Evolutionary conservation across 2,113 vertebrate genomes (phyloP).

Genomic region (Meles meles): DNA sequence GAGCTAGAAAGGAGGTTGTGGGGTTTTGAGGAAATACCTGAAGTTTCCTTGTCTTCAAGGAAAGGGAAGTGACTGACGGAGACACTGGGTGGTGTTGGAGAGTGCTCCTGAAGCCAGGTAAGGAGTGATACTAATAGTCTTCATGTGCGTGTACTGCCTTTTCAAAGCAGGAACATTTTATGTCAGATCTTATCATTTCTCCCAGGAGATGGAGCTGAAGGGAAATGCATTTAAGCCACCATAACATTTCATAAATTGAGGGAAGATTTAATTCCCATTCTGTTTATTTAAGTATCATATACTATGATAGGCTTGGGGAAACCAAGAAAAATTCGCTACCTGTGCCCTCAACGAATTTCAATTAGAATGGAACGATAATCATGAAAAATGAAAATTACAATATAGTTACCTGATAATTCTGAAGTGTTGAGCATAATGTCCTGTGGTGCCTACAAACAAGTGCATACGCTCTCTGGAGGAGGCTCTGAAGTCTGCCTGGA

Average conservation of each 20-base stretch:
- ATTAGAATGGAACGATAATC: neutral
- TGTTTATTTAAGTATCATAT: neutral
- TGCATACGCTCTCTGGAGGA: neutral
- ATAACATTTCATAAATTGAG: neutral
- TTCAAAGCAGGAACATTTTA: constrained; percentile 22
- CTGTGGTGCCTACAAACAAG: neutral
- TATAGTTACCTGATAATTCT: neutral
- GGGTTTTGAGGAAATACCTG: neutral
- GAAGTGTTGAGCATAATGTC: neutral
- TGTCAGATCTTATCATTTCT: constrained; percentile 19
- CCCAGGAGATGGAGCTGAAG: neutral
- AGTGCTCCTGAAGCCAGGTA: neutral
- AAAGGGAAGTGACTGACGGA: neutral
- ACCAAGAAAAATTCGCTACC: neutral
- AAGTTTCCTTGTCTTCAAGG: neutral
- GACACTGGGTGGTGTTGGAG: neutral
- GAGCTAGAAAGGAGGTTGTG: neutral
- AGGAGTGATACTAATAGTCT: neutral
- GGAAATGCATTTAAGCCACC: neutral
- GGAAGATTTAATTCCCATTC: neutral
- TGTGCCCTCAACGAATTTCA: neutral
- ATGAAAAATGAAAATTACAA: constrained; percentile 12
- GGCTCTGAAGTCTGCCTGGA: neutral
- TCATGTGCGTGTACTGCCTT: neutral
- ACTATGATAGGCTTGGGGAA: neutral